Percentiles rank a stretch among this genome's conserved stretches.
Evolutionary conservation across 92 coral and sea anemone genomes (phyloP).

Genomic region (Epizoanthus fatuus): DNA sequence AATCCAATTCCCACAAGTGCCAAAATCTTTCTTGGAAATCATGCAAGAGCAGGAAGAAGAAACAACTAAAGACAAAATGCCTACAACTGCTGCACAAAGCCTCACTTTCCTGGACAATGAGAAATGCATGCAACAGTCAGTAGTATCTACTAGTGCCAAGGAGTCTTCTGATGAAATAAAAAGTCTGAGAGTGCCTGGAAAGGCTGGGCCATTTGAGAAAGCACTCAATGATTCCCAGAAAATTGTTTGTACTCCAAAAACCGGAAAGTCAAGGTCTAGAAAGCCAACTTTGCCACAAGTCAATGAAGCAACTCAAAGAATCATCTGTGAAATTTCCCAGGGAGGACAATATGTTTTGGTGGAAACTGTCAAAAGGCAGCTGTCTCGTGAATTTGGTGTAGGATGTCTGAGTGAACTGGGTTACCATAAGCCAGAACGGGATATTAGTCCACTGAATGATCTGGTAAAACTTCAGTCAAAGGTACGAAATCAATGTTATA

Average conservation of each 20-base stretch:
- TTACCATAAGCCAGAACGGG: constrained; percentile 59
- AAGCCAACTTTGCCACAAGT: constrained; percentile 50
- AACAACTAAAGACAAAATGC: neutral
- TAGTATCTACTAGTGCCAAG: neutral
- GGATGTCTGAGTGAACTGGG: constrained; percentile 61
- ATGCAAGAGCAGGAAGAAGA: constrained; percentile 50
- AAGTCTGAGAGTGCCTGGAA: constrained; percentile 24
- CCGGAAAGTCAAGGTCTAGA: neutral
- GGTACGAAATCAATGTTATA: constrained; percentile 40
- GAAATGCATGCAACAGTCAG: neutral
- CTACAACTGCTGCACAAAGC: neutral
- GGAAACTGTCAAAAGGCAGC: constrained; percentile 72
- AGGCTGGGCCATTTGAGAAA: constrained; percentile 68
- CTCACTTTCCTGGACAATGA: neutral
- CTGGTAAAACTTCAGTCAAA: constrained; percentile 74
- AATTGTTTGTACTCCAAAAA: neutral
- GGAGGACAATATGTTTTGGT: constrained; percentile 74
- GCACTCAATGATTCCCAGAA: constrained; percentile 53
- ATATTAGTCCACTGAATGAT: constrained; percentile 80
- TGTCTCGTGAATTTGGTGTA: constrained; percentile 72
- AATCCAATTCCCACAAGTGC: neutral
- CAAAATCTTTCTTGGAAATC: constrained; percentile 17
- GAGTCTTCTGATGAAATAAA: neutral
- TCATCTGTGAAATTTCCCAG: constrained; percentile 67
- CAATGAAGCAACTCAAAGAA: constrained; percentile 68